These are phyloP conservation scores for Prenolepis imparis DNA, from an alignment of 2,888 invertebrate genomes.

Conservation along the genomic window DNA sequence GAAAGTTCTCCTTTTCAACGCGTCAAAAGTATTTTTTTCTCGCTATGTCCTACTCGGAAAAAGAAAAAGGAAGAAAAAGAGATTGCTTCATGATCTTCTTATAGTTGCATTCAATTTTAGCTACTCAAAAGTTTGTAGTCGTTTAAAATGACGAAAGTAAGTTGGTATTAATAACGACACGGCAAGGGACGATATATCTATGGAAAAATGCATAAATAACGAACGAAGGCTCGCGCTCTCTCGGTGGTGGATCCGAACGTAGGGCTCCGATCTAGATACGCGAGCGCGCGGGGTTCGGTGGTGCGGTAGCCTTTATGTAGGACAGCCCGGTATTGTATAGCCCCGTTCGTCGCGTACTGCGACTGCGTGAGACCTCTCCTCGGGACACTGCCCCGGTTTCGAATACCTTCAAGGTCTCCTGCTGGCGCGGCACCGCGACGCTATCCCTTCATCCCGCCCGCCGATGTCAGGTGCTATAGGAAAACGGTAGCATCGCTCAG, in stretches of 20 bases:
- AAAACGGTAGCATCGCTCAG: constrained; percentile 41
- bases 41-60: background rate
- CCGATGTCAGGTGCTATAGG: constrained; percentile 64
- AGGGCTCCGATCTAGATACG: constrained; percentile 73
- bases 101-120: background rate
- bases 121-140: background rate
- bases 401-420: constrained; percentile 84
- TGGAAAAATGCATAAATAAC: constrained; percentile 68
- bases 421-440: constrained; percentile 68
- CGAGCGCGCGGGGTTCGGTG: constrained; percentile 63
- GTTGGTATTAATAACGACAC: constrained; percentile 19
- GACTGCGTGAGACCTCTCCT: constrained; percentile 79
- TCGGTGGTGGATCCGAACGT: constrained; percentile 68
- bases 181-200: constrained; percentile 63
- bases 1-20: background rate
- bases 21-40: background rate
- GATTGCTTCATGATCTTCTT: background rate
- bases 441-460: constrained; percentile 59
- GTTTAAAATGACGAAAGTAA: background rate
- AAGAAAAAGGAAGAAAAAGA: background rate
- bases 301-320: constrained; percentile 76
- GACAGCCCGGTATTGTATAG: constrained; percentile 77
- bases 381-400: constrained; percentile 84
- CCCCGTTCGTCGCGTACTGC: constrained; percentile 66
- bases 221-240: constrained; percentile 63